These are phyloP conservation scores for Guaruba guarouba DNA, from an alignment of 2,113 vertebrate species.

Conservation along the genomic window DNA sequence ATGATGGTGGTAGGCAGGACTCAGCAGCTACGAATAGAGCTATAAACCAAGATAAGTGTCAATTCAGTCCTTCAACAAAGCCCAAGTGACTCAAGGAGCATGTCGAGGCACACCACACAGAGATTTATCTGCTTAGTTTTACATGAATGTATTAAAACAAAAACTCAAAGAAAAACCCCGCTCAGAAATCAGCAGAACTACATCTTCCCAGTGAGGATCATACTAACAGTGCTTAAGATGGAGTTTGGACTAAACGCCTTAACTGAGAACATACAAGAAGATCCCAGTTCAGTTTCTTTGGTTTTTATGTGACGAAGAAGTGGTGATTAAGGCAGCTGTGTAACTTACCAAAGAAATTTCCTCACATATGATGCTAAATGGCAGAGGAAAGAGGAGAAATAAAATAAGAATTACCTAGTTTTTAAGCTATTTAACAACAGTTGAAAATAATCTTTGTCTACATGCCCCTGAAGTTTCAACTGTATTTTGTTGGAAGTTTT, in stretches of 20 bases:
- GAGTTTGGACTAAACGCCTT: not conserved
- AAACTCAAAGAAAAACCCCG: rapidly evolving
- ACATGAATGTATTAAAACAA: not conserved
- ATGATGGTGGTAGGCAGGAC: not conserved
- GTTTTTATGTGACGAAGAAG: not conserved
- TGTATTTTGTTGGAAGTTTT: not conserved
- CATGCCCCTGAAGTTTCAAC: not conserved
- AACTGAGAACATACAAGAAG: not conserved
- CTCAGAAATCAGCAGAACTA: not conserved
- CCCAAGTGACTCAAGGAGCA: not conserved
- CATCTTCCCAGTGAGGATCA: not conserved
- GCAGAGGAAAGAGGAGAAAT: not conserved
- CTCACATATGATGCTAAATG: not conserved
- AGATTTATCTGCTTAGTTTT: not conserved
- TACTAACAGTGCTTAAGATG: not conserved
- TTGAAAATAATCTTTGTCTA: not conserved
- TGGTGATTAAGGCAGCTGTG: not conserved
- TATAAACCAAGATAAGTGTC: not conserved
- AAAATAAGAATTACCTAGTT: not conserved
- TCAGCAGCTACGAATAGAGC: not conserved
- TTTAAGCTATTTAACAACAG: not conserved
- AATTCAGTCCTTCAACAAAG: not conserved
- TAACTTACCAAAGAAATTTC: not conserved
- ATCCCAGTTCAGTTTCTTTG: not conserved
- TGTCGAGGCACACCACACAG: not conserved